Evolutionary conservation across 2,888 invertebrate genomes (phyloP).

Genomic region (Conomelus anceps): DNA sequence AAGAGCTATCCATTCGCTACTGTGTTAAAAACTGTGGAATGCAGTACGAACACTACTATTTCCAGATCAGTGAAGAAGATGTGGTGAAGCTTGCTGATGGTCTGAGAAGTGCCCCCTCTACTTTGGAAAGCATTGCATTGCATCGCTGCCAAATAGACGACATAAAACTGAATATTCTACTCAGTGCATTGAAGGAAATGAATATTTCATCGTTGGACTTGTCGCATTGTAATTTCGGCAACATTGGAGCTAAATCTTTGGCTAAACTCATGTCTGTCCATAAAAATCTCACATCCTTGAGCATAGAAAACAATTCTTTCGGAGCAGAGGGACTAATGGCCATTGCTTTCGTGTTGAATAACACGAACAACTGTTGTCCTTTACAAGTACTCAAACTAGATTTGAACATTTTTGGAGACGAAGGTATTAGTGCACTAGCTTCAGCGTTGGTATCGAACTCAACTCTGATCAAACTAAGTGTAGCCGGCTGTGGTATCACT

Average conservation of each 20-base stretch:
- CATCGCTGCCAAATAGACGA: conserved; percentile 20
- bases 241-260: conserved; percentile 17
- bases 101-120: neutral
- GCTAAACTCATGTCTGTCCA: conserved; percentile 15
- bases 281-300: conserved; percentile 3
- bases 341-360: conserved; percentile 18
- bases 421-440: conserved; percentile 16
- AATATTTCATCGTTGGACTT: conserved; percentile 15
- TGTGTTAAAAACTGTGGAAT: conserved; percentile 18
- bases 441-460: conserved; percentile 1
- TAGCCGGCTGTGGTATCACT: conserved; percentile 16
- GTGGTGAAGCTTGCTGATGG: conserved; percentile 14
- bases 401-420: conserved; percentile 23
- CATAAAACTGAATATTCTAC: conserved; percentile 12
- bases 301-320: conserved; percentile 21
- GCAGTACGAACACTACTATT: conserved; percentile 15
- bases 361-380: neutral
- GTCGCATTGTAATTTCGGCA: conserved; percentile 18
- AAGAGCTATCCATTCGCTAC: conserved; percentile 18
- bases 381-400: conserved; percentile 19
- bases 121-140: neutral
- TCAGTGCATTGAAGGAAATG: conserved; percentile 2
- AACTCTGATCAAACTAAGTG: conserved; percentile 3
- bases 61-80: conserved; percentile 13
- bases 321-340: conserved; percentile 14